These are phyloP conservation scores for Pseudobourletiella spinata DNA, from an alignment of 1,140 invertebrate genomes.

Conservation along the genomic window DNA sequence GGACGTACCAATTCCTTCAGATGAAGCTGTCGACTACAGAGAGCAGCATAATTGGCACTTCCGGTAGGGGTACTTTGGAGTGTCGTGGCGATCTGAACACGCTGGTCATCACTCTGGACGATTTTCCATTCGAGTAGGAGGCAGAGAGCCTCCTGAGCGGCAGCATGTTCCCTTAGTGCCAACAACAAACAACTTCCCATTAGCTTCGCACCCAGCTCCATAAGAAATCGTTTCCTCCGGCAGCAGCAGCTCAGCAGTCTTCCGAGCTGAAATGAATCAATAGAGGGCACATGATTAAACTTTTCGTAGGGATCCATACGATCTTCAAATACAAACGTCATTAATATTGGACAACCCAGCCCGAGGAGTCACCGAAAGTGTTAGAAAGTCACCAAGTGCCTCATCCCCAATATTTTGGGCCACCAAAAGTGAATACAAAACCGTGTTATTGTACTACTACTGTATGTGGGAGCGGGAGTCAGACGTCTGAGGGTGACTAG, in stretches of 20 bases:
- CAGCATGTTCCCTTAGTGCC: slow-evolving; percentile 58
- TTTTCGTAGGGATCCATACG: too few species aligned
- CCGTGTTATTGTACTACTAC: too few species aligned
- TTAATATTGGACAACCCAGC: too few species aligned
- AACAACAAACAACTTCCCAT: slow-evolving; percentile 63
- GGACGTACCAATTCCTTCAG: slow-evolving; percentile 61
- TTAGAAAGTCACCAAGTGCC: too few species aligned
- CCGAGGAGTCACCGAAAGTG: too few species aligned
- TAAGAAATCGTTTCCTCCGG: slow-evolving; percentile 65
- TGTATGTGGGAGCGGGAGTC: too few species aligned
- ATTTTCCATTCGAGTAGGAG: slow-evolving; percentile 73
- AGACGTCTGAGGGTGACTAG: too few species aligned
- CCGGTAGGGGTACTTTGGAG: slow-evolving; percentile 65
- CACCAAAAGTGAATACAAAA: too few species aligned
- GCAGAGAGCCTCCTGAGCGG: slow-evolving; percentile 58
- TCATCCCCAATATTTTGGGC: too few species aligned
- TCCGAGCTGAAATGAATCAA: slow-evolving; percentile 51
- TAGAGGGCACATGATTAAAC: neutral
- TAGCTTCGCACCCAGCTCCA: slow-evolving; percentile 49
- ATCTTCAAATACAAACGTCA: too few species aligned
- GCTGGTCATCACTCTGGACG: slow-evolving; percentile 54
- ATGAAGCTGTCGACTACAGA: slow-evolving; percentile 65
- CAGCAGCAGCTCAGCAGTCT: slow-evolving; percentile 65
- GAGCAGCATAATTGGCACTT: slow-evolving; percentile 57
- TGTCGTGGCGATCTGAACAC: slow-evolving; percentile 69